Base-by-base conservation (phyloP, 2,113 vertebrate genomes). In the Centrocercus urophasianus region DNA sequence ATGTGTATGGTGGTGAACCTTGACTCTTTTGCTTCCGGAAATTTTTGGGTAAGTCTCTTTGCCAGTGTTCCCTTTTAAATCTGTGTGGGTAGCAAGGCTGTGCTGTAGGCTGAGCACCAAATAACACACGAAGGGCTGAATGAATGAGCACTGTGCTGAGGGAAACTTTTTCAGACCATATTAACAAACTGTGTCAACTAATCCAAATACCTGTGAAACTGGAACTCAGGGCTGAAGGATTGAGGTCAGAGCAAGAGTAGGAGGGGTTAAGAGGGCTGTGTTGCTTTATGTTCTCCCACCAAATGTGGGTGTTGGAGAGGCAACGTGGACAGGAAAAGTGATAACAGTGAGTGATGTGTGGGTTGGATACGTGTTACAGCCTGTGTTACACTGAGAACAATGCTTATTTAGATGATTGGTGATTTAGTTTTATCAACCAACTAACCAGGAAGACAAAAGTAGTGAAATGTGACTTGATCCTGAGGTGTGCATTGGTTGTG, bases 81-180 rank as follows among this genome's bases (percentile, higher is more conserved):
- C 34, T 34, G 15, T 13, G 20, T 47, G 20, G 10, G 69, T 73
- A 64, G 32, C 32, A 48, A 52, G 32, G 8, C 18, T 48, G 12
- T 4, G 2, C 78, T 47, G 27, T 1, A 65, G 30, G 48, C 22
- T 8, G 57, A 45, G 43, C 21, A 60, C 48, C 28, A 54, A 59
- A 47, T 63, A 36, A 24, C 38, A n/a, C 22, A 30, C 19, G 38
- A 25, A 21, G 0, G 1, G 14, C 47, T 45, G 32, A 78, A 45
- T 1, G 3, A 6, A 8, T 17, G 18, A 64, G 45, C 25, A 83
- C 30, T 10, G 8, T 0, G 2, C 36, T 38, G 13, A 73, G 57
- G 38, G 69, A 47, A 28, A 50, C 13, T 21, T 66, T 47, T 61
- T 57, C 54, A 45, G 24, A 61, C 11, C 40, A 40, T 30, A 48